A percentile compares a stretch with the other conserved stretches of the same genome.
Conservation (phyloP, 92 coral and sea anemone species). For the Epizoanthus rinbou region DNA sequence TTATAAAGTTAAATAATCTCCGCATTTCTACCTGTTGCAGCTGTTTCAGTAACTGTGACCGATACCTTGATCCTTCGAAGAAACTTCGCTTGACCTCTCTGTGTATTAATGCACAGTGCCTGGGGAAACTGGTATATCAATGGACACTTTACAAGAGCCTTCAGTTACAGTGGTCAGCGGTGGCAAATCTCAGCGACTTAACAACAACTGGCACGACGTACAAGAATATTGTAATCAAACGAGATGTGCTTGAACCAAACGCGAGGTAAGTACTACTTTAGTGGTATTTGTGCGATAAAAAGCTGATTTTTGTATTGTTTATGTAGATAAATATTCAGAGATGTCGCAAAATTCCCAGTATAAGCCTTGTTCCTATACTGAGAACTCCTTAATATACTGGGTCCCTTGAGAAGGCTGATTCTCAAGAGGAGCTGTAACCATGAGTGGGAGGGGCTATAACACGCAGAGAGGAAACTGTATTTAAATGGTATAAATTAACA, state of each 20-base stretch:
- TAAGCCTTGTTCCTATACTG: no score
- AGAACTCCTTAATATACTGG: no score
- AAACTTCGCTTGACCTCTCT: slow-evolving; percentile 23
- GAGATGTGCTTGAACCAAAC: neutral
- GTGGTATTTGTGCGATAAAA: no score
- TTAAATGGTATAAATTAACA: no score
- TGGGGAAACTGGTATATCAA: neutral
- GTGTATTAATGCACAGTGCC: slow-evolving; percentile 1
- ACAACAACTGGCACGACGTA: slow-evolving; percentile 19
- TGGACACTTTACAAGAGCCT: slow-evolving; percentile 15
- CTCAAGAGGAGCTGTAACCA: no score
- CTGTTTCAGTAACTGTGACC: slow-evolving; percentile 43
- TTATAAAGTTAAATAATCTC: no score
- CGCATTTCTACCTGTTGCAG: neutral
- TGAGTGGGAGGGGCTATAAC: no score
- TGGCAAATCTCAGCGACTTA: neutral
- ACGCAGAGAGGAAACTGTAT: no score
- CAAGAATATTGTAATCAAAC: neutral
- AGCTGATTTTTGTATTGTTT: no score
- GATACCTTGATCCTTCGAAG: slow-evolving; percentile 23
- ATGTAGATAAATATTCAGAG: no score
- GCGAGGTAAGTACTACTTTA: neutral
- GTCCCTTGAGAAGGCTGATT: no score
- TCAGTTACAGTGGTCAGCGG: neutral
- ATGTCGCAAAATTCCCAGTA: no score